Evolutionary conservation across 2,888 invertebrate genomes (phyloP).

Genomic region (Tanytarsus gracilentus): DNA sequence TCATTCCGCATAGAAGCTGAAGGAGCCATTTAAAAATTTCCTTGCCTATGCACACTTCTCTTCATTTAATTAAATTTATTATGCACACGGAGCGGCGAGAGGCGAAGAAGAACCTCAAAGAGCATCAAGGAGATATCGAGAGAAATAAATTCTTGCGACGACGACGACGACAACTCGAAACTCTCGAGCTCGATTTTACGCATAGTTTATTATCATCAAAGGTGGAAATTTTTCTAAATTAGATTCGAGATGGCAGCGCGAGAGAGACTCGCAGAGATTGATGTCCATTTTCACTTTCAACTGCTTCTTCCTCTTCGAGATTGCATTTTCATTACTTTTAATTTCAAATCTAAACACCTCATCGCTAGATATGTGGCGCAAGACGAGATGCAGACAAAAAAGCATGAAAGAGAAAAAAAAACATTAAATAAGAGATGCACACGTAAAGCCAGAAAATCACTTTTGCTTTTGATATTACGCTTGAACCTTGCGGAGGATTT

Average conservation of each 20-base stretch:
- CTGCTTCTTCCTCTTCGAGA: neutral
- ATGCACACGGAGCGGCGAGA: no score
- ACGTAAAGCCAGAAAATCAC: neutral
- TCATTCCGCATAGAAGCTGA: neutral
- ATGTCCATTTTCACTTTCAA: conserved; percentile 16
- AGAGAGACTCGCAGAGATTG: neutral
- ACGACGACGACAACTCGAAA: conserved; percentile 22
- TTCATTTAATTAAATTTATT: conserved; percentile 27
- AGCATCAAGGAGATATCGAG: neutral
- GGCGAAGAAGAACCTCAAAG: conserved; percentile 1
- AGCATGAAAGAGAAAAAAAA: no score
- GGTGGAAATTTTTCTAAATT: neutral
- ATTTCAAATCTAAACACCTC: conserved; percentile 11
- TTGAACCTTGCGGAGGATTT: no score
- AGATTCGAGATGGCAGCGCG: neutral
- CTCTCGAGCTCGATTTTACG: conserved; percentile 25
- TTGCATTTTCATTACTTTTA: conserved; percentile 20
- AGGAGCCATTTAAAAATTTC: neutral
- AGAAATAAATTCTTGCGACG: neutral
- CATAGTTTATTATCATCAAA: conserved; percentile 29
- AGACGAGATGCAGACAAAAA: neutral
- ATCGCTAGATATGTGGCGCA: neutral
- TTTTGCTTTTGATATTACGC: conserved; percentile 10
- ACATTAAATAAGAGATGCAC: no score
- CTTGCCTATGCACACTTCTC: conserved; percentile 6